Base-by-base conservation (phyloP, 2,113 vertebrate species). In the Cyprinodon variegatus region DNA sequence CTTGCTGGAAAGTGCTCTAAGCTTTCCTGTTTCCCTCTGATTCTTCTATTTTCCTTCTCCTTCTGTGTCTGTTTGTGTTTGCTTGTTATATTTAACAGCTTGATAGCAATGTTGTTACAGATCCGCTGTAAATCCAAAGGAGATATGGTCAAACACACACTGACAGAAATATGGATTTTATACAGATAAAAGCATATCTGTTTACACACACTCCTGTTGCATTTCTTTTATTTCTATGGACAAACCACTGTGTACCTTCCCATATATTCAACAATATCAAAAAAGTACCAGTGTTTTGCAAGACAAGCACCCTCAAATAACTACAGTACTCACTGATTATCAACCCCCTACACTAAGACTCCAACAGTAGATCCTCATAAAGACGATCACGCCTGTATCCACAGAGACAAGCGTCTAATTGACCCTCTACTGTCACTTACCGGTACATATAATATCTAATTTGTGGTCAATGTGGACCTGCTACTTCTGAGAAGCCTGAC, bases 51-150 rank as follows among this genome's bases (percentile, higher is more conserved):
- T 65, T 73, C 57, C 61, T 72, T 61, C 45, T 64, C 36, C 37
- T 70, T 64, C 74, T 72, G 68, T 13, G 41, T 77, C 48, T 70
- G 38, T 76, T 20, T 48, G 13, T 78, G 70, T 78, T 77, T 89
- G 65, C 73, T 75, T 59, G 71, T 78, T 78, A 77, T 71, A 79
- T 88, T 85, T 76, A 79, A 70, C 79, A 62, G 80, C 77, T 84
- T 78, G 67, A 72, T 67, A 77, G 57, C 65, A 83, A 64, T 68
- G 46, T 80, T 86, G 86, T 83, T 73, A 69, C 2, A 11, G 74
- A 86, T 89, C 79, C 83, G 59, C 65, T 2, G 22, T 65, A 48
- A 85, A 75, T 83, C 84, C 84, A 41, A 50, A 75, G 75, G 59
- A 83, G 70, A 81, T 75, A 57, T 57, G 50, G 50, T 9, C 20